Evolutionary conservation across 2,797 vertebrate genomes (phyloP), one percentile per base, ranked within the genome.

Genomic region (Premnoplex brunnescens): DNA sequence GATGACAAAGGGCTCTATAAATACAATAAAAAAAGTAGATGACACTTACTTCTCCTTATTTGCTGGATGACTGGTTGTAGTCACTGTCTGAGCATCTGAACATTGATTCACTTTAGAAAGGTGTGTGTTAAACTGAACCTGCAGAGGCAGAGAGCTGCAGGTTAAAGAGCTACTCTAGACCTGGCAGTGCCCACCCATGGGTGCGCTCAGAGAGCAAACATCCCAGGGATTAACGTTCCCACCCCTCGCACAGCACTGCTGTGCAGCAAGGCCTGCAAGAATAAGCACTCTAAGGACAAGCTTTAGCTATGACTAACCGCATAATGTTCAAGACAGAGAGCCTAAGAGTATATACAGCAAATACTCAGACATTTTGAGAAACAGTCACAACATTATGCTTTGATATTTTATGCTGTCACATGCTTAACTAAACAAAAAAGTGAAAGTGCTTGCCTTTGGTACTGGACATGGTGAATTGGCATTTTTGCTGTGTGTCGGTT

Each of bases 61-160:
- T 62, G 96, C 84, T 41, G 95, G 63, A 18, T 96, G 97, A 26
- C 41, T 49, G 2, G 88, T 9, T 66, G 55, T 54, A 91, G 97
- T 74, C 72, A 52, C 95, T 8, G 96, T 76, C 41, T 88, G 96
- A 37, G 62, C 51, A 7, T 96, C 97, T 1, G 95, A 83, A 18
- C 95, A 86, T 12, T 73, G 54, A 37, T 76, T 97, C 51, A 95
- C 17, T 97, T 98, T 98, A 7, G 94, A 85, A 44, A 96, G 95
- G 76, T 98, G 97, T 5, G 98, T 95, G 93, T 98, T 98, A 96
- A 99, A 98, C 59, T 98, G 98, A 41, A 98, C 97, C 99, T 99
- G 96, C 62, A 69, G 74, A 43, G 41, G 84, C 4, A 4, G 23
- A 46, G 66, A 84, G 55, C 4, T 55, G 46, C 28, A 68, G 64